These are phyloP conservation scores for Tachina lurida DNA, from an alignment of 2,888 invertebrate genomes.

Conservation along the genomic window DNA sequence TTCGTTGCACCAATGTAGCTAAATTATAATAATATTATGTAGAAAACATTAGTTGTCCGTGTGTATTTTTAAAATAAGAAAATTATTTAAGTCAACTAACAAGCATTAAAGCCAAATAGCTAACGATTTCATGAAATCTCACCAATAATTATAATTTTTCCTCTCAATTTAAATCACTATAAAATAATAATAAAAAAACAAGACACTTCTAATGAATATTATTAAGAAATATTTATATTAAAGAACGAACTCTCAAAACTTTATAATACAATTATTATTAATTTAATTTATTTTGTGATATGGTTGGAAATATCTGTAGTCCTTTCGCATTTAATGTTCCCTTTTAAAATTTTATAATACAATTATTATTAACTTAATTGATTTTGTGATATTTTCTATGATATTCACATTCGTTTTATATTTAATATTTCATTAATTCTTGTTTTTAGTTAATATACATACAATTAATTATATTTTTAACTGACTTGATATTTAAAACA, in stretches of 20 bases:
- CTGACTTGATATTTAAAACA: too few relatives aligned
- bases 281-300: slow-evolving; percentile 32
- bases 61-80: slow-evolving; percentile 37
- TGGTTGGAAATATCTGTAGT: slow-evolving; percentile 2
- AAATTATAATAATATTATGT: slow-evolving; percentile 22
- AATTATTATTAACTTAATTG: too few relatives aligned
- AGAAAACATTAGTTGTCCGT: slow-evolving; percentile 28
- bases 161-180: slow-evolving; percentile 18
- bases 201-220: slow-evolving; percentile 4
- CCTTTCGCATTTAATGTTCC: slow-evolving; percentile 31
- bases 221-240: slow-evolving; percentile 57
- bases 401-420: too few relatives aligned
- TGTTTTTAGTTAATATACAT: too few relatives aligned
- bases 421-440: too few relatives aligned
- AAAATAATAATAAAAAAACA: slow-evolving; percentile 5
- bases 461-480: too few relatives aligned
- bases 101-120: slow-evolving; percentile 66
- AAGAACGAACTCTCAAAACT: too few relatives aligned
- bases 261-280: slow-evolving; percentile 1
- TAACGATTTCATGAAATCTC: slow-evolving; percentile 42
- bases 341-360: not conserved
- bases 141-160: slow-evolving; percentile 43
- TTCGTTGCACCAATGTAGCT: slow-evolving; percentile 10
- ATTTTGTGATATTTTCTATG: too few relatives aligned
- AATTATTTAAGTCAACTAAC: slow-evolving; percentile 32